phyloP scores from a whole-genome alignment of 2,113 vertebrate species.

The Ceyx margarethae region DNA sequence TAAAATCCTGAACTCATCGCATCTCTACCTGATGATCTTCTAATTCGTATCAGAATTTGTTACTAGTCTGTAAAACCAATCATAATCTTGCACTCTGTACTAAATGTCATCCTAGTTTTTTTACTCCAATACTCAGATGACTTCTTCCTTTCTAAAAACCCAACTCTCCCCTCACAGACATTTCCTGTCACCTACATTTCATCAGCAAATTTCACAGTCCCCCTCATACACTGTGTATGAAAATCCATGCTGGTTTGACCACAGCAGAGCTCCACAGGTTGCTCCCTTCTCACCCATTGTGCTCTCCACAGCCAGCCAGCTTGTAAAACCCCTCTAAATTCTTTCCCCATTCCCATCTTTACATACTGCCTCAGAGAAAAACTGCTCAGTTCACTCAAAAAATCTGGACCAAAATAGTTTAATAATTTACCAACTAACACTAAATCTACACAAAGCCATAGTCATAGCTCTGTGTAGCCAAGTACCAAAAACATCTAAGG shows the following conservation, averaged over 20 bases:
- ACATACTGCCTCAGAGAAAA: background rate
- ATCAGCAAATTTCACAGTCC: background rate
- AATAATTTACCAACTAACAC: background rate
- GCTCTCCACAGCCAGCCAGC: background rate
- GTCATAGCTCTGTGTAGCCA: background rate
- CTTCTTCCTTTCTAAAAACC: background rate
- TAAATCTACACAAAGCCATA: background rate
- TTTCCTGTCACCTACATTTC: background rate
- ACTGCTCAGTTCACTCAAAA: background rate
- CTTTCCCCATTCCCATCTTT: background rate
- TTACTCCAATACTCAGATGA: background rate
- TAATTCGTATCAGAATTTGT: background rate
- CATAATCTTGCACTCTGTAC: background rate
- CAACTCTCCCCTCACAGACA: background rate
- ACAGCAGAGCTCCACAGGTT: background rate
- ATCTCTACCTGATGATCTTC: background rate
- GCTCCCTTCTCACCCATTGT: accelerated
- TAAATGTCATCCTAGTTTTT: background rate
- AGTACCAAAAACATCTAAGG: background rate
- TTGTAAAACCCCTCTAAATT: background rate
- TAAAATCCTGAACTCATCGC: background rate
- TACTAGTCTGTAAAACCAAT: background rate
- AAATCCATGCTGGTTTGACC: background rate
- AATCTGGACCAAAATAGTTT: background rate
- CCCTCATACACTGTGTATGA: background rate